A percentile compares a stretch with the other conserved stretches of the same genome.
Conservation (phyloP, 1,140 invertebrate species). For the Drosophila ficusphila region DNA sequence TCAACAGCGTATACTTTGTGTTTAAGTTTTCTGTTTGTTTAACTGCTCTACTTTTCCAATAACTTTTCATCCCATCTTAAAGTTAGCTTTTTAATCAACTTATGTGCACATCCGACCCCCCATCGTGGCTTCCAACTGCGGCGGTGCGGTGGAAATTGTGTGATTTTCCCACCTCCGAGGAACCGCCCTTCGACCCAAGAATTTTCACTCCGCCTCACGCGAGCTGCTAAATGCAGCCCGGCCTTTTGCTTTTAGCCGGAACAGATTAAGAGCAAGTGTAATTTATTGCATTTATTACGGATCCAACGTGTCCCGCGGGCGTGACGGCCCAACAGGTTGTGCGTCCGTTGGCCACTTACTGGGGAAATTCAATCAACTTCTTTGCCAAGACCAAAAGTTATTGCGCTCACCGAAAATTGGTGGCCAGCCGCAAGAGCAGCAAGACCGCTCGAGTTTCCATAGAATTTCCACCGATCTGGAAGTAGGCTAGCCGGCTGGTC, state of each 20-base stretch:
- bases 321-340: slow-evolving; percentile 34
- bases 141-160: slow-evolving; percentile 11
- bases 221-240: slow-evolving; percentile 9
- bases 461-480: slow-evolving; percentile 30
- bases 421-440: slow-evolving; percentile 30
- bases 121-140: background rate
- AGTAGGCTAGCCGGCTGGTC: slow-evolving; percentile 61
- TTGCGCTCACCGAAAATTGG: slow-evolving; percentile 53
- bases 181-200: slow-evolving; percentile 6
- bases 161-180: slow-evolving; percentile 7
- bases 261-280: slow-evolving; percentile 34
- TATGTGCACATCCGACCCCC: background rate
- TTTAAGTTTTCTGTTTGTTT: background rate
- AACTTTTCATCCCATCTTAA: background rate
- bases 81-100: background rate
- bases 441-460: slow-evolving; percentile 43
- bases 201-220: slow-evolving; percentile 18
- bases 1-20: too few relatives aligned
- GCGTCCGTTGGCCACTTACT: slow-evolving; percentile 25
- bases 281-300: slow-evolving; percentile 33
- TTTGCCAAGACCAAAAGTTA: slow-evolving; percentile 39
- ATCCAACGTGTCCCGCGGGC: slow-evolving; percentile 7
- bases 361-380: slow-evolving; percentile 60
- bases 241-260: slow-evolving; percentile 16
- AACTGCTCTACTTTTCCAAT: background rate